Conservation (phyloP, 2,797 vertebrate species). For the Glyptemys insculpta region DNA sequence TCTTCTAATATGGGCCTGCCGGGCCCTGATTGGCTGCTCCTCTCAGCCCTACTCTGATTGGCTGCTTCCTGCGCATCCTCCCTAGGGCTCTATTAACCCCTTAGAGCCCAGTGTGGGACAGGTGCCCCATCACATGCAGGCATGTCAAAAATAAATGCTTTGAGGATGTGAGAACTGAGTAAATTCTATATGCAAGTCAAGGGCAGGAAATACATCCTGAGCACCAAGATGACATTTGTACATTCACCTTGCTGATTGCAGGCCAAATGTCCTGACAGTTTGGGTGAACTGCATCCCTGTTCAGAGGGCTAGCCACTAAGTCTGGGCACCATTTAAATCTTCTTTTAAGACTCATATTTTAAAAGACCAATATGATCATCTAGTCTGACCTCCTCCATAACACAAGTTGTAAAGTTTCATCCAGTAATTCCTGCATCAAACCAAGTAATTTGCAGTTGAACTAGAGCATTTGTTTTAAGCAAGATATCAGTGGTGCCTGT, state of each 20-base stretch:
- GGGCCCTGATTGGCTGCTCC: no score
- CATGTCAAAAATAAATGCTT: not conserved
- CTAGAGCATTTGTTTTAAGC: not conserved
- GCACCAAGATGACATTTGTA: not conserved
- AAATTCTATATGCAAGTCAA: not conserved
- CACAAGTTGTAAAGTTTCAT: fast-evolving
- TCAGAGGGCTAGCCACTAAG: not conserved
- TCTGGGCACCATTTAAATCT: not conserved
- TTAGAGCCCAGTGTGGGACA: no score
- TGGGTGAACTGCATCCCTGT: not conserved
- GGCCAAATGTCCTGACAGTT: not conserved
- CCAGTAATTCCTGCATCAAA: not conserved
- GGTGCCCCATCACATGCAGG: no score
- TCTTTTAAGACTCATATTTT: not conserved
- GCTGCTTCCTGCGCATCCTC: no score
- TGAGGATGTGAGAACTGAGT: not conserved
- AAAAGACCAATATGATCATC: not conserved
- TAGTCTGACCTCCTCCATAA: fast-evolving
- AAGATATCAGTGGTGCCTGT: not conserved
- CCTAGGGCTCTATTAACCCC: no score
- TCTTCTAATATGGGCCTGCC: no score
- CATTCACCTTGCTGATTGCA: not conserved
- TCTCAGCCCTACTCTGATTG: no score
- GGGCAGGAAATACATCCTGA: not conserved
- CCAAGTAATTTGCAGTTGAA: not conserved